Evolutionary conservation across 2,113 vertebrate genomes (phyloP), one percentile per base, ranked within the genome.

Genomic region (Semicossyphus pulcher): DNA sequence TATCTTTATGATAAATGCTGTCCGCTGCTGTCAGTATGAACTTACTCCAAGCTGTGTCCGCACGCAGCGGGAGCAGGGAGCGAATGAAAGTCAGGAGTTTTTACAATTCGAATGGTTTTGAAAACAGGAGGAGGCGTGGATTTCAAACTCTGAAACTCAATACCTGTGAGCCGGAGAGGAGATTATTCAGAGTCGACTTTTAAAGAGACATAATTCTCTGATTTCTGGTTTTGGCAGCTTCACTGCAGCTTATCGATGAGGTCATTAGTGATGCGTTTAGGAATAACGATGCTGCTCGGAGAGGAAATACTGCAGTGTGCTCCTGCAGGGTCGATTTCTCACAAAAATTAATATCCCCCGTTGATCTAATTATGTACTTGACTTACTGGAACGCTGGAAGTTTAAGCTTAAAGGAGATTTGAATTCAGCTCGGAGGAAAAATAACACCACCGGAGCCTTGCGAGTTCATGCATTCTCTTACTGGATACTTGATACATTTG

Each of bases 331-430:
- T 45, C n/a, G 57, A 68, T 75, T 76, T 14, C 53, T 56, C 62
- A 12, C 25, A 71, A 37, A 72, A 80, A 78, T 76, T 2, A 45
- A 74, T 59, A 41, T 47, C 39, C 23, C n/a, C 5, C 14, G 69
- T 68, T 66, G 75, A 88, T 85, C 48, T 69, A 74, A 81, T 84
- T 76, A 84, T 84, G 84, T 74, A 73, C 60, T 58, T n/a, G 26
- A 36, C 53, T 71, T 71, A 47, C 23, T 61, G 65, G 44, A 71
- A 51, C 18, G 1, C 25, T 53, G 45, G 37, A 66, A 31, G 23
- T 47, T 64, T 21, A 15, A 20, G 37, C 4, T 65, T 34, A 15
- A 2, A 28, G 51, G 34, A 16, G 60, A 71, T 44, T 44, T 44
- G 41, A 15, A 16, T 39, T 25, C 9, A 26, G 56, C 12, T 52